phyloP scores from a whole-genome alignment of 2,888 invertebrate genomes.

The Hylaea fasciaria region DNA sequence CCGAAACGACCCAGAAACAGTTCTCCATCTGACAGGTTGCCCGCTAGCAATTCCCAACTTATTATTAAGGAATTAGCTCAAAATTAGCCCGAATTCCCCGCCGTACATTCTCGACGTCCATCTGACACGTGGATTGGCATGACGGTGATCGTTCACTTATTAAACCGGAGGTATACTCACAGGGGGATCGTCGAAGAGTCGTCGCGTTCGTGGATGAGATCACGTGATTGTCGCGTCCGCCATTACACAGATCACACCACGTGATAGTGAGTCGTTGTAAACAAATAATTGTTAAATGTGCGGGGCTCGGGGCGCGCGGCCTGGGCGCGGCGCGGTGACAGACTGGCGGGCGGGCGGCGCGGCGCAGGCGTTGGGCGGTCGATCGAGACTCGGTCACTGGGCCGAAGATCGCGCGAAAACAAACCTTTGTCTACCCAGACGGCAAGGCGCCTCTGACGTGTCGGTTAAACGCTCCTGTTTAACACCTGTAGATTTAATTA shows the following conservation, averaged over 20 bases:
- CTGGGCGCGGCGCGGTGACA: constrained; percentile 62
- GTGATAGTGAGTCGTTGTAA: constrained; percentile 47
- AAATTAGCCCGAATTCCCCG: constrained; percentile 25
- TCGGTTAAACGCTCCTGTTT: constrained; percentile 64
- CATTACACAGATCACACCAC: constrained; percentile 50
- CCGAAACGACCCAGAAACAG: constrained; percentile 23
- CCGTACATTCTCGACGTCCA: constrained; percentile 26
- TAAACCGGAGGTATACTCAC: constrained; percentile 28
- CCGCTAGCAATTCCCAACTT: constrained; percentile 23
- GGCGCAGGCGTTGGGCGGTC: constrained; percentile 77
- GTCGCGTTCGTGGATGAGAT: constrained; percentile 32
- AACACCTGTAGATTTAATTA: constrained; percentile 69
- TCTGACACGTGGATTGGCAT: constrained; percentile 23
- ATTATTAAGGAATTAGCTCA: constrained; percentile 31
- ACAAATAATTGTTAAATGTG: constrained; percentile 43
- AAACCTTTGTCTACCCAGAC: constrained; percentile 81
- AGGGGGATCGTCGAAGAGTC: constrained; percentile 11
- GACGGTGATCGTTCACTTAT: constrained; percentile 18
- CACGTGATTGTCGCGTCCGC: constrained; percentile 53
- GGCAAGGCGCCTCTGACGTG: constrained; percentile 71
- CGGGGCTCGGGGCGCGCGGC: constrained; percentile 57
- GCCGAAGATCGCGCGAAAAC: constrained; percentile 74
- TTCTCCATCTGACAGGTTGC: constrained; percentile 15
- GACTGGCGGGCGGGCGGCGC: constrained; percentile 63
- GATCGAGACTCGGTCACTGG: constrained; percentile 82